phyloP scores from a whole-genome alignment of 2,888 invertebrate genomes.

The Acleris laterana region DNA sequence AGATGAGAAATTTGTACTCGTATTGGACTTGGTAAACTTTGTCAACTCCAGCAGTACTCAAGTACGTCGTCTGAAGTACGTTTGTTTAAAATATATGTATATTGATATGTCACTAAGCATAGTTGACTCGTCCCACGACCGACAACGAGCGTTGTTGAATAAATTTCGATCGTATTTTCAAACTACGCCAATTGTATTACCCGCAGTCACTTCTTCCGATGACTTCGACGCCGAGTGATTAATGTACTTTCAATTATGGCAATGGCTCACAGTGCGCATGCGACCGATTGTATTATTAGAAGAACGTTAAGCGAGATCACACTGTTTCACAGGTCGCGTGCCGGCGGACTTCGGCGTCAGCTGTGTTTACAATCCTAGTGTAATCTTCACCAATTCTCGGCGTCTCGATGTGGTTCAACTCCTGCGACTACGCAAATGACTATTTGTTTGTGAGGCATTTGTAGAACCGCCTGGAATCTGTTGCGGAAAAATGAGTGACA shows the following conservation, averaged over 20 bases:
- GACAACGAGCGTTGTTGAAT: constrained; percentile 57
- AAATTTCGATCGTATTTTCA: constrained; percentile 68
- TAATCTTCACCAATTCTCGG: constrained; percentile 12
- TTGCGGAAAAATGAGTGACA: constrained; percentile 49
- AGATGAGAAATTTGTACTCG: too few species aligned
- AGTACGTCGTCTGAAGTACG: too few species aligned
- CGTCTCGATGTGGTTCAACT: constrained; percentile 22
- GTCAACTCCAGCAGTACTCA: too few species aligned
- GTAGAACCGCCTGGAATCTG: constrained; percentile 37
- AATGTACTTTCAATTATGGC: constrained; percentile 75
- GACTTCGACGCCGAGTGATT: constrained; percentile 65
- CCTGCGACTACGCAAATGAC: constrained; percentile 38
- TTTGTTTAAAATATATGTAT: background rate
- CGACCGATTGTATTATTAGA: constrained; percentile 73
- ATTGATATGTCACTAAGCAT: background rate
- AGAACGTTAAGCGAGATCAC: constrained; percentile 63
- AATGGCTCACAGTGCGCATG: constrained; percentile 77
- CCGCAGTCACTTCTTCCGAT: constrained; percentile 50
- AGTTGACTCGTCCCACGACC: background rate
- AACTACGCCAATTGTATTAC: constrained; percentile 65
- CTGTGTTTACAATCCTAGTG: constrained; percentile 50
- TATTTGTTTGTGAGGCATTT: constrained; percentile 43
- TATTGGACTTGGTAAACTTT: too few species aligned
- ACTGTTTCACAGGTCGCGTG: constrained; percentile 54
- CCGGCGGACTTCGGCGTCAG: constrained; percentile 46